A percentile compares a stretch with the other conserved stretches of the same genome.
phyloP scores from a whole-genome alignment of 2,888 invertebrate genomes.

The Gortyna flavago region DNA sequence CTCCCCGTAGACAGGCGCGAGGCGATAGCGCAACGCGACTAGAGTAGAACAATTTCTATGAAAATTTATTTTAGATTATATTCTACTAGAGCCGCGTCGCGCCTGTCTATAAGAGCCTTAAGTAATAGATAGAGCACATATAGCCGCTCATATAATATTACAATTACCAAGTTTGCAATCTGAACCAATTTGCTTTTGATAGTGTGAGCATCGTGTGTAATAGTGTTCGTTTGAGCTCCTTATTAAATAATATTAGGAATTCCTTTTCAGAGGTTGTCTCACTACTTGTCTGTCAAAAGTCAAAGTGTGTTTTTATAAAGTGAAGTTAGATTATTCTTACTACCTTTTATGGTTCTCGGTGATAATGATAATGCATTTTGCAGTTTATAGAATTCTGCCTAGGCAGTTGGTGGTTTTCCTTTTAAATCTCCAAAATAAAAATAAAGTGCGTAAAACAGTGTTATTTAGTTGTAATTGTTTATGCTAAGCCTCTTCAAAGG shows the following conservation, averaged over 20 bases:
- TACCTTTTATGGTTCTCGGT: background rate
- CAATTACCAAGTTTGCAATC: constrained; percentile 9
- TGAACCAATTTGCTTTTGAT: constrained; percentile 21
- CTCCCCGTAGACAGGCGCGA: background rate
- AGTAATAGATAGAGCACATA: background rate
- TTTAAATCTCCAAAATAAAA: background rate
- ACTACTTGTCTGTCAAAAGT: background rate
- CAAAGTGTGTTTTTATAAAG: background rate
- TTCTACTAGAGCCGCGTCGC: background rate
- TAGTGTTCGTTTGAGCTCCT: background rate
- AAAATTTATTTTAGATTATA: background rate
- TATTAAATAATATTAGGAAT: background rate
- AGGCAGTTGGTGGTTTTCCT: constrained; percentile 8
- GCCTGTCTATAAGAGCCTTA: background rate
- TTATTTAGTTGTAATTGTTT: background rate
- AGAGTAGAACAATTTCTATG: background rate
- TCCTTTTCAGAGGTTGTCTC: background rate
- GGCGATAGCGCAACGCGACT: background rate
- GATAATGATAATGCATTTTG: constrained; percentile 5
- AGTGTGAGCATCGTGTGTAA: background rate
- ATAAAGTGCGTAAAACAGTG: background rate
- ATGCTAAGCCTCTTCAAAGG: too few species aligned
- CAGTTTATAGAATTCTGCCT: background rate
- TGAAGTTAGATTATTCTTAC: background rate
- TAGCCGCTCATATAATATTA: constrained; percentile 13